Evolutionary conservation across 1,140 invertebrate species (phyloP).

Genomic region (Scaptomyza hsui): DNA sequence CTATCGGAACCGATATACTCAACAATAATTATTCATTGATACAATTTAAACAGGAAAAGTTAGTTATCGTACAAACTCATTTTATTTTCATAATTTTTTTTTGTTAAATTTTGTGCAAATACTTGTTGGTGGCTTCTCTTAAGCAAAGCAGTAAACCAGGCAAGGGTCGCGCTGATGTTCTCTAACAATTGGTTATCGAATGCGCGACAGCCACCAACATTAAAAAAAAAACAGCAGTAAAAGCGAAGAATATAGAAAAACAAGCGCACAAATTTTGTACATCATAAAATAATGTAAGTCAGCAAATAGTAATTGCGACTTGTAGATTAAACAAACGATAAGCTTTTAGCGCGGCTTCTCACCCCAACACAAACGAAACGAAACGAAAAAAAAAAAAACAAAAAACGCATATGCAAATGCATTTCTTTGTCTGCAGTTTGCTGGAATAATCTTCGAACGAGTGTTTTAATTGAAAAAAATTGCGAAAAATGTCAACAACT

Average conservation of each 20-base stretch:
- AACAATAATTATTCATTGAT: not conserved
- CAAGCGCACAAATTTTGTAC: conserved; percentile 40
- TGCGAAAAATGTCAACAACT: conserved; percentile 78
- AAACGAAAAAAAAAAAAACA: conserved; percentile 1
- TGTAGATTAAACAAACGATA: conserved; percentile 42
- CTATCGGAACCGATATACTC: conserved; percentile 9
- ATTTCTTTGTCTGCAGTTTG: conserved; percentile 46
- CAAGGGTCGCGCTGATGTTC: conserved; percentile 3
- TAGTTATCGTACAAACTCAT: not conserved
- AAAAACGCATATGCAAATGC: conserved; percentile 30
- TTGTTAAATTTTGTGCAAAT: not conserved
- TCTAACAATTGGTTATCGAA: conserved; percentile 22
- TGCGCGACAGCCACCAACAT: conserved; percentile 12
- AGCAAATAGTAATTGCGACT: conserved; percentile 41
- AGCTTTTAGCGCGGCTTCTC: conserved; percentile 4
- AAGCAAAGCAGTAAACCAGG: not conserved
- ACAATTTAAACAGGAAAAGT: conserved; percentile 7
- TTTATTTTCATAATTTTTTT: not conserved
- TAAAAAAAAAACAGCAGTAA: conserved; percentile 19
- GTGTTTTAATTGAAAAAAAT: conserved; percentile 31
- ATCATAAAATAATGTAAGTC: conserved; percentile 35
- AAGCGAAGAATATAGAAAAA: conserved; percentile 27
- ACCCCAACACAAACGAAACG: too few species aligned
- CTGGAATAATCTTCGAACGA: conserved; percentile 41
- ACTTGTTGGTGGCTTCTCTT: not conserved